Evolutionary conservation across 2,113 vertebrate genomes (phyloP).

Genomic region (Hippocampus zosterae): DNA sequence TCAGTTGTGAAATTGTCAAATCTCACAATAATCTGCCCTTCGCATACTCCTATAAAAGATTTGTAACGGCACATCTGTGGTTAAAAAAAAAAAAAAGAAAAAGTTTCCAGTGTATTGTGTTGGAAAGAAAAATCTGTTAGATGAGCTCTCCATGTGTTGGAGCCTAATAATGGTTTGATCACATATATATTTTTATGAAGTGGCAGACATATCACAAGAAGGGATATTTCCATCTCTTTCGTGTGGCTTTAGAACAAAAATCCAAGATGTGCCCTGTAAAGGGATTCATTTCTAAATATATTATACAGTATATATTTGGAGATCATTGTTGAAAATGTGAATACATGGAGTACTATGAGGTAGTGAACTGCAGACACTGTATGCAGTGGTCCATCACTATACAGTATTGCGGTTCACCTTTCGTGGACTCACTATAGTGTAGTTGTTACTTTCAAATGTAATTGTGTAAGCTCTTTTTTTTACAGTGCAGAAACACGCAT

Average conservation of each 20-base stretch:
- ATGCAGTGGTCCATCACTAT: too few relatives aligned
- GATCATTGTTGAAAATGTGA: neutral
- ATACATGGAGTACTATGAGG: neutral
- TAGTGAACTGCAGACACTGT: too few relatives aligned
- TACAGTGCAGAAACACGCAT: too few relatives aligned
- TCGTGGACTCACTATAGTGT: too few relatives aligned
- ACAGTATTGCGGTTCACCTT: too few relatives aligned
- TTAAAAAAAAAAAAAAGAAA: conserved; percentile 32
- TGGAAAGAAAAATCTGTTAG: conserved; percentile 53
- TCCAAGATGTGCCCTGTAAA: neutral
- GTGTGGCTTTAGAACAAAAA: neutral
- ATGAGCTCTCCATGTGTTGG: conserved; percentile 58
- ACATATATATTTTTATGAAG: conserved; percentile 61
- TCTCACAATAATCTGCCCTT: conserved; percentile 64
- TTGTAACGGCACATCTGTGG: conserved; percentile 62
- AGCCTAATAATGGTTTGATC: conserved; percentile 53
- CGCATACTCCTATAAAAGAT: conserved; percentile 63
- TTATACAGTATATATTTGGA: neutral
- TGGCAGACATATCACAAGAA: conserved; percentile 58
- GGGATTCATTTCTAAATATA: neutral
- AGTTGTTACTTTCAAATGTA: too few relatives aligned
- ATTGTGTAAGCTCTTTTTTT: too few relatives aligned
- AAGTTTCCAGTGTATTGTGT: conserved; percentile 29
- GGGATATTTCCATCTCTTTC: conserved; percentile 6
- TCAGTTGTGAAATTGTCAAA: conserved; percentile 82